These are phyloP conservation scores for Anolis sagrei DNA, from an alignment of 2,113 vertebrate species.

Conservation along the genomic window DNA sequence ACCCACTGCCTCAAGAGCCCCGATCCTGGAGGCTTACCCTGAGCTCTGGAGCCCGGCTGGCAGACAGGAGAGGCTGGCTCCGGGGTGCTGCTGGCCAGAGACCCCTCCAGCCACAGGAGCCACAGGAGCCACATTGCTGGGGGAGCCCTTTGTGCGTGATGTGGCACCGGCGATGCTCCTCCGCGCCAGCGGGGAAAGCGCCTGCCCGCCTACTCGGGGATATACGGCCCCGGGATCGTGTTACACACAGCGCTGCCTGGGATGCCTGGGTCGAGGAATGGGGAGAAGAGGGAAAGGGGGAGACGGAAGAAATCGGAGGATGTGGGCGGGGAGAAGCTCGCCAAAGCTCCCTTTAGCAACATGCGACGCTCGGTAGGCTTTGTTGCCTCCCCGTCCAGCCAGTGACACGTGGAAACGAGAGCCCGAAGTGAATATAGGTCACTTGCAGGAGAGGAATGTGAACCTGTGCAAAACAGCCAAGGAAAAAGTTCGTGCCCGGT, in stretches of 20 bases:
- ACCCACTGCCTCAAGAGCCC: no score
- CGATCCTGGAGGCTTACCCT: slow-evolving; percentile 69
- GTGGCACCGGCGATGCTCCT: slow-evolving; percentile 77
- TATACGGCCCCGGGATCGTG: slow-evolving; percentile 76
- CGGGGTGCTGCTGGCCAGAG: slow-evolving; percentile 15
- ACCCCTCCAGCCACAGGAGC: no score
- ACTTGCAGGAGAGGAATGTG: background rate
- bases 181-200: slow-evolving; percentile 35
- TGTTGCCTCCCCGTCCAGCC: background rate
- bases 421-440: background rate
- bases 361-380: no score
- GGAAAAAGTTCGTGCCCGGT: no score
- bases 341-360: slow-evolving; percentile 42
- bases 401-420: no score
- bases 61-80: background rate
- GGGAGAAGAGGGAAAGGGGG: slow-evolving; percentile 27
- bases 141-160: slow-evolving; percentile 76
- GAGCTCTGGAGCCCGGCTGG: slow-evolving; percentile 64
- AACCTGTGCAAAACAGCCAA: background rate
- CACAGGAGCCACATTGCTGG: slow-evolving; percentile 23
- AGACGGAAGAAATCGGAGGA: slow-evolving; percentile 26
- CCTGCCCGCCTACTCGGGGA: slow-evolving; percentile 65
- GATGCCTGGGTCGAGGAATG: slow-evolving; percentile 56
- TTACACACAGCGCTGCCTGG: slow-evolving; percentile 66
- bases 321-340: slow-evolving; percentile 8